phyloP scores from a whole-genome alignment of 1,140 invertebrate species.

The Colletes gigas region DNA sequence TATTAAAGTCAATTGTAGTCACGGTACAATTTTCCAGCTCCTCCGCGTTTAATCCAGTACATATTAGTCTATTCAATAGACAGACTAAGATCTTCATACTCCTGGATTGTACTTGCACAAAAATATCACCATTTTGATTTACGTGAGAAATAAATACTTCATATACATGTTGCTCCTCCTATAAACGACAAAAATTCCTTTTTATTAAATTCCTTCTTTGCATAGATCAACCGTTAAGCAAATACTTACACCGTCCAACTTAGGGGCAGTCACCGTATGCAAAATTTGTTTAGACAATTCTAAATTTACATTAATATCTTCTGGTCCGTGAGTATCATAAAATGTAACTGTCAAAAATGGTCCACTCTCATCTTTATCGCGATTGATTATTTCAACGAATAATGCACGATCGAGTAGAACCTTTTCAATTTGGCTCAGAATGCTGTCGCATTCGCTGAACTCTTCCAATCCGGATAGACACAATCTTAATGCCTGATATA shows the following conservation, averaged over 20 bases:
- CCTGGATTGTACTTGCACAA: conserved; percentile 77
- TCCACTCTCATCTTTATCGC: conserved; percentile 35
- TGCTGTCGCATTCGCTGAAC: conserved; percentile 70
- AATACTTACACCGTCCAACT: conserved; percentile 36
- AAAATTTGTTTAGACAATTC: conserved; percentile 65
- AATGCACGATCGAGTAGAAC: conserved; percentile 55
- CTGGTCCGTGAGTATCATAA: conserved; percentile 61
- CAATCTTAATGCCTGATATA: conserved; percentile 82
- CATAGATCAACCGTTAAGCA: background rate
- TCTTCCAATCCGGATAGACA: conserved; percentile 84
- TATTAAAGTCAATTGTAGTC: conserved; percentile 45
- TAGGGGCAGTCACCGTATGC: conserved; percentile 40
- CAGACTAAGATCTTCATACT: conserved; percentile 71
- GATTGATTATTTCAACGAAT: conserved; percentile 47
- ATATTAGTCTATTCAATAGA: conserved; percentile 66
- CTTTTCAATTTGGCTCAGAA: conserved; percentile 55
- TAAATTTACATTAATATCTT: conserved; percentile 72
- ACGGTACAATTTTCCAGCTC: conserved; percentile 54
- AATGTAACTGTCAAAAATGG: conserved; percentile 51
- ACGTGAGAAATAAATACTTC: conserved; percentile 79
- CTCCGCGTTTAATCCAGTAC: conserved; percentile 59
- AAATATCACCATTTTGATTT: conserved; percentile 76
- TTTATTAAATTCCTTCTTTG: background rate
- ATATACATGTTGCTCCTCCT: conserved; percentile 68
- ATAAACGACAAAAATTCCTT: conserved; percentile 14